Base-by-base conservation (phyloP, 2,113 vertebrate genomes). In the Columbina picui region DNA sequence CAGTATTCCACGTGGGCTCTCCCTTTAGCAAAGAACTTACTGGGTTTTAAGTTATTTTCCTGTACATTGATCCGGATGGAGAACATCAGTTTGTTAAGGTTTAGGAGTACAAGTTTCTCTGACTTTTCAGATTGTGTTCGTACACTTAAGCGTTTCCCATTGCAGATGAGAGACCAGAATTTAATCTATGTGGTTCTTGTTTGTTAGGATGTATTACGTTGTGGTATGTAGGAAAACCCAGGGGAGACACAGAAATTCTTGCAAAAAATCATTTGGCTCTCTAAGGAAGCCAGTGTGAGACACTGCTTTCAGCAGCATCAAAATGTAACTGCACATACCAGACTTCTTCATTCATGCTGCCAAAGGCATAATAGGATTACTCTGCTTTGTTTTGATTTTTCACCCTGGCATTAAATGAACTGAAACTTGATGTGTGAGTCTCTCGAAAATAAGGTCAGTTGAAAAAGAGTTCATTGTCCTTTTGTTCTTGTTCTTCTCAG, bases 311-410 rank as follows among this genome's bases (percentile, higher is more conserved):
- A 96, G 68, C 56, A 69, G 41, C 47, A 75, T 70, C 57, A 67
- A 43, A 81, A 90, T 68, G 79, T 75, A 87, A 56, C 53, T 78
- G 80, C 86, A 52, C 83, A 92, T 93, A 78, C 69, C 90, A 92
- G 95, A 78, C 73, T 92, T 96, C 92, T 84, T 96, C 80, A 38
- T 92, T 96, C 92, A 68, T 78, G n/a, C 73, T 93, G 90, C 90
- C 93, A 95, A 95, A 96, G 86, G 61, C 96, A 96, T 95, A 96
- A 97, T 78, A 92, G 90, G 92, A 96, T 97, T 95, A 94, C 43
- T 55, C 69, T 84, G 43, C 67, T 97, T 94, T 95, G 85, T 96
- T 95, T 96, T 87, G 87, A 34, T 83, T 95, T 93, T 89, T 81
- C 69, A 86, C 69, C 76, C 56, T 95, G 89, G 67, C 52, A 69